Conservation (phyloP, 1,140 invertebrate genomes). For the Drosophila sproati region DNA sequence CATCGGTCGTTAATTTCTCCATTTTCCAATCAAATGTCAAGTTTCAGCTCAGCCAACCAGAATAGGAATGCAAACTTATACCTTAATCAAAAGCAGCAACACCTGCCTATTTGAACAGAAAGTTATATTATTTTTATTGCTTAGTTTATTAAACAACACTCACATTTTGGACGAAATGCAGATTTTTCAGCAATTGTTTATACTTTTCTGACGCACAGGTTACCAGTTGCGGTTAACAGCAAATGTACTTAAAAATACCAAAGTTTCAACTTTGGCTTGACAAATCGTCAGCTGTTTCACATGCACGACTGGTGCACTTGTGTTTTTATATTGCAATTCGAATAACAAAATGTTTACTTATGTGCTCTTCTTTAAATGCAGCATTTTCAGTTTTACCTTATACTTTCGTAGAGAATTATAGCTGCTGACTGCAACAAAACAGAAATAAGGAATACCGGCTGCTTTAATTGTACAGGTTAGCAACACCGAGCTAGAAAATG, state of each 20-base stretch:
- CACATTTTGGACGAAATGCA: slow-evolving; percentile 1
- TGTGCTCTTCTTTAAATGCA: neutral
- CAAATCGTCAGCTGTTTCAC: neutral
- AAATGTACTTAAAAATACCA: slow-evolving; percentile 38
- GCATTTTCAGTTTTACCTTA: neutral
- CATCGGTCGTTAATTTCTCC: slow-evolving; percentile 24
- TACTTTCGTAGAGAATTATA: neutral
- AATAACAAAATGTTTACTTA: neutral
- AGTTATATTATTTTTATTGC: neutral
- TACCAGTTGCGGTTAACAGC: neutral
- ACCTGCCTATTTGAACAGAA: neutral
- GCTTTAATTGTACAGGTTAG: neutral
- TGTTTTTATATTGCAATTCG: neutral
- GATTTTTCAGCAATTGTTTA: slow-evolving; percentile 31
- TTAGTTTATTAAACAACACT: neutral
- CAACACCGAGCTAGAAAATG: slow-evolving; percentile 24
- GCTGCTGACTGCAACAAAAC: neutral
- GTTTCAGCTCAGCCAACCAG: neutral
- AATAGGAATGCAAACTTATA: neutral
- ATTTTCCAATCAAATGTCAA: slow-evolving; percentile 2
- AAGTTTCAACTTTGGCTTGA: neutral
- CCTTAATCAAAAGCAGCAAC: neutral
- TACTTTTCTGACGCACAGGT: neutral
- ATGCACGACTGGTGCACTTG: neutral
- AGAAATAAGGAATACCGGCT: neutral